Evolutionary conservation across 2,888 invertebrate genomes (phyloP).

Genomic region (Invenusta paracnida): DNA sequence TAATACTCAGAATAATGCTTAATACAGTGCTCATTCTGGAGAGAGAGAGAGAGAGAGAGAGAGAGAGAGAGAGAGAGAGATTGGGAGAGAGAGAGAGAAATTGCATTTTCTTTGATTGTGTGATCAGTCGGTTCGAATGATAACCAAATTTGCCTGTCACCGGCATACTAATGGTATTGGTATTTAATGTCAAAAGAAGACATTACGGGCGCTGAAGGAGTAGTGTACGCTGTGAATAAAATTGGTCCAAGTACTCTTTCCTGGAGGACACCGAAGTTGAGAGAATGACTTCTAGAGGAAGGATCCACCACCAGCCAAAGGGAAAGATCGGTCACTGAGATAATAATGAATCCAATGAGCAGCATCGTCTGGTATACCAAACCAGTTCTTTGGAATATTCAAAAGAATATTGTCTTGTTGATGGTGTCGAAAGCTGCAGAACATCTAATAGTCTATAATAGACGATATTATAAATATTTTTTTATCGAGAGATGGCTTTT

Average conservation of each 20-base stretch:
- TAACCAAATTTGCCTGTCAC: background rate
- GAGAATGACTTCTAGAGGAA: background rate
- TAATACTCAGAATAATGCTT: too few species aligned
- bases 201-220: background rate
- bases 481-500: too few species aligned
- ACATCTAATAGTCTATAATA: too few species aligned
- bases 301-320: background rate
- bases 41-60: too few species aligned
- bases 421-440: too few species aligned
- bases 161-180: background rate
- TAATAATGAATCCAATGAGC: background rate
- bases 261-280: too few species aligned
- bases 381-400: background rate
- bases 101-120: background rate
- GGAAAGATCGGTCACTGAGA: background rate
- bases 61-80: too few species aligned
- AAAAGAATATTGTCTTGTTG: background rate
- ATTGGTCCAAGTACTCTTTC: too few species aligned
- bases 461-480: too few species aligned
- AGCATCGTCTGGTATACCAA: background rate
- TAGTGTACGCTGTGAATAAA: background rate
- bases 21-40: too few species aligned
- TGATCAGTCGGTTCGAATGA: background rate
- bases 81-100: too few species aligned
- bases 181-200: background rate